Evolutionary conservation across 2,797 vertebrate species (phyloP).

Genomic region (Craterocephalus amniculus): DNA sequence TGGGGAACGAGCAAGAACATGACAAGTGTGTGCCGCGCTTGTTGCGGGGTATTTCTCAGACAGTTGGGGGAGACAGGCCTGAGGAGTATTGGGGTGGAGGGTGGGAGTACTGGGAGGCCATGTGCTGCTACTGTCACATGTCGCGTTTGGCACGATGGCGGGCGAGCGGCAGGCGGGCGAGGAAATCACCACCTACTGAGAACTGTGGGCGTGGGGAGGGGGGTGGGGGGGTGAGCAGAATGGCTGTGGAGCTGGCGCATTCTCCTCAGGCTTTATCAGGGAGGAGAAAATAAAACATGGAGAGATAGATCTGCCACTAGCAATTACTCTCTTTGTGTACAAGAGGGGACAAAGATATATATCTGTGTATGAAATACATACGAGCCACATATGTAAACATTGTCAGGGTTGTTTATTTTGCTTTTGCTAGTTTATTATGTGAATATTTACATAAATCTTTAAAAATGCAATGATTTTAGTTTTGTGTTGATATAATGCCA

Average conservation of each 20-base stretch:
- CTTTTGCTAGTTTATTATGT: no score
- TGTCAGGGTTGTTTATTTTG: neutral
- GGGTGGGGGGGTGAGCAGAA: conserved; percentile 61
- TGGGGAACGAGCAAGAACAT: conserved; percentile 54
- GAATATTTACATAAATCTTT: no score
- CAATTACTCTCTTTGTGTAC: conserved; percentile 62
- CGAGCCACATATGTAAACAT: neutral
- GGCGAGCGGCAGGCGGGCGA: conserved; percentile 58
- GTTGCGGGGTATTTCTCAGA: conserved; percentile 63
- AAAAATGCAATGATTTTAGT: neutral
- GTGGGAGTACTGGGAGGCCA: conserved; percentile 52
- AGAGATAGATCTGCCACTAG: conserved; percentile 77
- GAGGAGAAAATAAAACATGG: conserved; percentile 59
- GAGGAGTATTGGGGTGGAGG: conserved; percentile 40
- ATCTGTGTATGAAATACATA: neutral
- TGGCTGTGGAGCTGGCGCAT: conserved; percentile 46
- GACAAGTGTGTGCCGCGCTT: conserved; percentile 59
- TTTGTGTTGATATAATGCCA: neutral
- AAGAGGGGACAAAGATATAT: conserved; percentile 15
- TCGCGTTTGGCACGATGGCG: conserved; percentile 65
- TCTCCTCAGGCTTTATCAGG: conserved; percentile 76
- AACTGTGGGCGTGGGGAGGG: conserved; percentile 63
- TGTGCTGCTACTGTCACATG: conserved; percentile 83
- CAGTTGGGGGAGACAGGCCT: conserved; percentile 33
- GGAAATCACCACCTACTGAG: conserved; percentile 81